Conservation (phyloP, 2,113 vertebrate genomes). For the Scortum barcoo region DNA sequence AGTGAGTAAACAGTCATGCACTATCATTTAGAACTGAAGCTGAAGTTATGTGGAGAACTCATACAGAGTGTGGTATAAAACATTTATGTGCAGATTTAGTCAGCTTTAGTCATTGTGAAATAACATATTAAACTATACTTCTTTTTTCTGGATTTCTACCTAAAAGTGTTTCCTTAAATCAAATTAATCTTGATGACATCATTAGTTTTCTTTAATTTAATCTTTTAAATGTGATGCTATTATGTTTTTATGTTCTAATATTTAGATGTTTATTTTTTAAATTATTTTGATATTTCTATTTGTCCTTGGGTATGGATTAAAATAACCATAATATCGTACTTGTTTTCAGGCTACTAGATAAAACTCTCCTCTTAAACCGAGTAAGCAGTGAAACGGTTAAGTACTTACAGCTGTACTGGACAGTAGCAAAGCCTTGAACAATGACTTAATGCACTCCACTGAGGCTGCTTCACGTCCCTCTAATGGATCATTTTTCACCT, state of each 20-base stretch:
- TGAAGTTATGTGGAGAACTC: background rate
- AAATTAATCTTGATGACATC: background rate
- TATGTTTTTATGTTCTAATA: background rate
- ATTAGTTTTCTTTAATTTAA: background rate
- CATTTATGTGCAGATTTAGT: background rate
- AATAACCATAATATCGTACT: no score
- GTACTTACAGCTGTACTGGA: constrained; percentile 28
- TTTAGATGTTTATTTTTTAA: background rate
- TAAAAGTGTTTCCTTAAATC: background rate
- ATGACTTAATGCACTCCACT: constrained; percentile 73
- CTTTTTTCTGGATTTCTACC: no score
- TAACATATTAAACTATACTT: no score
- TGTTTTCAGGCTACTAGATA: background rate
- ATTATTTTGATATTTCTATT: no score
- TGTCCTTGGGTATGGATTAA: no score
- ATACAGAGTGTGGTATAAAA: background rate
- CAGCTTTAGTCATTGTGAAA: no score
- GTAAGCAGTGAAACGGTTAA: constrained; percentile 48
- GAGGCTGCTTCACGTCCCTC: constrained; percentile 62
- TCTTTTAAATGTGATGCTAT: background rate
- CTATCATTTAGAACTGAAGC: background rate
- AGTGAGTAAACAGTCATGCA: background rate
- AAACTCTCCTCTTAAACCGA: background rate
- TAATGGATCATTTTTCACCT: constrained; percentile 81
- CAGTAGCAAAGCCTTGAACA: constrained; percentile 63